Percentiles rank a stretch among this genome's conserved stretches.
phyloP scores from a whole-genome alignment of 2,113 vertebrate genomes.

The Halcyon malimbica region DNA sequence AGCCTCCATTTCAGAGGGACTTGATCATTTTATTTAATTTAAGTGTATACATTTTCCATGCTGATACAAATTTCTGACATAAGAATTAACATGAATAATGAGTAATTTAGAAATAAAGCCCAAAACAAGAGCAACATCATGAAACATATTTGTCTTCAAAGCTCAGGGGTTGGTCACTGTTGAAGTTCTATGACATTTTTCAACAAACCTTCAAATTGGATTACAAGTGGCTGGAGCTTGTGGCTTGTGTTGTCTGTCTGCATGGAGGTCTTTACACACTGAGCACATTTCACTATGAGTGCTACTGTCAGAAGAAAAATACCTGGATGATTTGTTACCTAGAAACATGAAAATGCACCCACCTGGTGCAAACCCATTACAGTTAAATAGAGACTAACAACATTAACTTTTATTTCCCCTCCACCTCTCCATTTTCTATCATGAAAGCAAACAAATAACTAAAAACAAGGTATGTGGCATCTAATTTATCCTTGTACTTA shows the following conservation, averaged over 20 bases:
- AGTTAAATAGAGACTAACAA: slow-evolving; percentile 19
- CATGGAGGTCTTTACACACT: not conserved
- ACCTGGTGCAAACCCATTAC: slow-evolving; percentile 21
- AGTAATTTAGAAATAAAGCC: not conserved
- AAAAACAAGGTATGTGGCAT: not conserved
- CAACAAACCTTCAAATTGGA: not conserved
- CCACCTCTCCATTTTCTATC: not conserved
- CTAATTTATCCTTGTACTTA: slow-evolving; percentile 55
- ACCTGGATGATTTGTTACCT: slow-evolving; percentile 2
- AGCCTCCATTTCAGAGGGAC: accelerated
- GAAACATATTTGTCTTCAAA: not conserved
- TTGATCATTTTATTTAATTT: not conserved
- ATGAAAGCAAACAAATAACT: slow-evolving; percentile 12
- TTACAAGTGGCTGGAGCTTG: not conserved
- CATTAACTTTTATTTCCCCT: slow-evolving; percentile 20
- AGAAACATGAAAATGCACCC: slow-evolving; percentile 24
- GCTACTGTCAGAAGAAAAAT: not conserved
- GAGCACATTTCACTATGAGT: not conserved
- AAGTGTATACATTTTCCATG: not conserved
- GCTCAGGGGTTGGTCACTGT: not conserved
- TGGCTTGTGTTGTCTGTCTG: not conserved
- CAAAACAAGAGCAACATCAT: not conserved
- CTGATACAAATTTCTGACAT: not conserved
- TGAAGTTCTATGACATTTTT: not conserved
- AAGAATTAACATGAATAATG: not conserved